These are phyloP conservation scores for Thripadectes ignobilis DNA, from an alignment of 2,797 vertebrate genomes.

Conservation along the genomic window DNA sequence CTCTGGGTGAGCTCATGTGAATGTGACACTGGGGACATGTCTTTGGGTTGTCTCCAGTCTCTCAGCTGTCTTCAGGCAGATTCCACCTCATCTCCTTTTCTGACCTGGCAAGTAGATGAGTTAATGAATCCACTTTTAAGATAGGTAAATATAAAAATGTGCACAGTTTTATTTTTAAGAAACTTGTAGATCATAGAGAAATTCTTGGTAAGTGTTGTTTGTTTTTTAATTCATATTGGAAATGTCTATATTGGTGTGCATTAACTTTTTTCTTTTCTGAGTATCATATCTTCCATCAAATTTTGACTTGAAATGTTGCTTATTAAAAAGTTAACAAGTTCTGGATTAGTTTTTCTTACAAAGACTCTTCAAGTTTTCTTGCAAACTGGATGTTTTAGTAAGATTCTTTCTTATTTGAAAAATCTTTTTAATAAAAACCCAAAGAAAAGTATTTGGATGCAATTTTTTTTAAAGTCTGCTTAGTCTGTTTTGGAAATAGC, in stretches of 20 bases:
- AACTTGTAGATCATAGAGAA: background rate
- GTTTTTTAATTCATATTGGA: background rate
- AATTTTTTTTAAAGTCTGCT: background rate
- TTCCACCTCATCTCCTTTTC: background rate
- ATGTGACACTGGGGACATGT: background rate
- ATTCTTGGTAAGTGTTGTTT: background rate
- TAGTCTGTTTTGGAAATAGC: background rate
- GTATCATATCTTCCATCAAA: background rate
- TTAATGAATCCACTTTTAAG: background rate
- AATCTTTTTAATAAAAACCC: background rate
- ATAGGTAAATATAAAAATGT: background rate
- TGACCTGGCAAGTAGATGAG: background rate
- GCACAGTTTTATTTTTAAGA: background rate
- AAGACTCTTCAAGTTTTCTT: background rate
- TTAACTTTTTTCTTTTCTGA: background rate
- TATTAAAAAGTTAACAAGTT: background rate
- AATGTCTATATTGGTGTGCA: background rate
- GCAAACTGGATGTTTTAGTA: background rate
- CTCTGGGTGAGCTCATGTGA: background rate
- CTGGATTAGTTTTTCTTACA: background rate
- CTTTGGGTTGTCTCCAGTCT: background rate
- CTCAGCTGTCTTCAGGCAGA: background rate
- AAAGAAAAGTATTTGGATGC: background rate
- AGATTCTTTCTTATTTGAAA: background rate
- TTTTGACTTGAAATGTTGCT: background rate